phyloP scores from a whole-genome alignment of 2,888 invertebrate genomes.

The Trachelus iudaicus region DNA sequence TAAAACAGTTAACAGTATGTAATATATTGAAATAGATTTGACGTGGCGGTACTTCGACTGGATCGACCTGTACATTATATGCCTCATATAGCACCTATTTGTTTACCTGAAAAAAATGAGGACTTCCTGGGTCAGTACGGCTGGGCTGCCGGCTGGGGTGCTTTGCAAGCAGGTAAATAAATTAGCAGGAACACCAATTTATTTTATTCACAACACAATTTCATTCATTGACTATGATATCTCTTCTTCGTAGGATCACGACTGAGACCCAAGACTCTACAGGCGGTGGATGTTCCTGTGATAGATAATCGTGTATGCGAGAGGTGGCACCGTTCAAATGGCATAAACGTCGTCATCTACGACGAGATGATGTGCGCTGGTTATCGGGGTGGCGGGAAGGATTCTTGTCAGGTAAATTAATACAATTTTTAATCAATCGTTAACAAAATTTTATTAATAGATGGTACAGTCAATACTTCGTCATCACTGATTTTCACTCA shows the following conservation, averaged over 20 bases:
- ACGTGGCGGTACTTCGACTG: slow-evolving; percentile 88
- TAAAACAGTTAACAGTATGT: not conserved
- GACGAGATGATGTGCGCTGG: slow-evolving; percentile 97
- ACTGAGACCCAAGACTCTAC: slow-evolving; percentile 87
- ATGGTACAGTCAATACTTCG: not conserved
- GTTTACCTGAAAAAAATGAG: slow-evolving; percentile 88
- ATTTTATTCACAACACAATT: not conserved
- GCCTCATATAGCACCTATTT: slow-evolving; percentile 92
- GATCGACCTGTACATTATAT: slow-evolving; percentile 91
- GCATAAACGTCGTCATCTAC: slow-evolving; percentile 90
- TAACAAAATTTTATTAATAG: slow-evolving; percentile 2
- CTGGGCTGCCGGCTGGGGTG: slow-evolving; percentile 95
- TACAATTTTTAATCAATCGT: not conserved
- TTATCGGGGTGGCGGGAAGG: slow-evolving; percentile 87
- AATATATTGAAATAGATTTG: slow-evolving; percentile 71
- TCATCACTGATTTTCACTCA: not conserved
- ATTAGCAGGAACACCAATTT: not conserved
- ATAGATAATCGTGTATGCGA: slow-evolving; percentile 85
- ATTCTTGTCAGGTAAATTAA: slow-evolving; percentile 73
- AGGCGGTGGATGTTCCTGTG: slow-evolving; percentile 94
- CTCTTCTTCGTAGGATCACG: slow-evolving; percentile 77
- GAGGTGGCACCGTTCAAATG: slow-evolving; percentile 77
- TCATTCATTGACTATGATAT: not conserved
- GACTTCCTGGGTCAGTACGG: slow-evolving; percentile 92
- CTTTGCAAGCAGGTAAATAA: slow-evolving; percentile 73